Percentiles rank a stretch among this genome's conserved stretches.
phyloP scores from a whole-genome alignment of 2,113 vertebrate genomes.

The Phalacrocorax aristotelis region DNA sequence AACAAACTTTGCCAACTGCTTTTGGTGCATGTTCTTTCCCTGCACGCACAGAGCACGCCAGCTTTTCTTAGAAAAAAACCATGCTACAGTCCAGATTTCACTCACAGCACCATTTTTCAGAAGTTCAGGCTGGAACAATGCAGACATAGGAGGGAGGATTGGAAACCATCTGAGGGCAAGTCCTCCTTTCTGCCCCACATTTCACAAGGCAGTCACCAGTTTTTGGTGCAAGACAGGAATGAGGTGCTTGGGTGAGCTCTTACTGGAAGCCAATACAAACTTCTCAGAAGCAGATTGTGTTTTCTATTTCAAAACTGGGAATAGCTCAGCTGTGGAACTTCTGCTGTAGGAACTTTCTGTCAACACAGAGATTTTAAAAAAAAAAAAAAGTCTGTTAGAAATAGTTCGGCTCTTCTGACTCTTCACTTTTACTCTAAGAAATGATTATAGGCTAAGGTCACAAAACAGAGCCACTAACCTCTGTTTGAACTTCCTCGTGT shows the following conservation, averaged over 20 bases:
- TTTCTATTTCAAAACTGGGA: neutral
- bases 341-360: neutral
- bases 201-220: neutral
- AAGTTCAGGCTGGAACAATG: neutral
- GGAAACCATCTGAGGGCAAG: neutral
- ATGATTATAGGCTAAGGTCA: constrained; percentile 28
- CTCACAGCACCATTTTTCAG: neutral
- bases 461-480: constrained; percentile 50
- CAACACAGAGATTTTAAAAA: neutral
- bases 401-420: neutral
- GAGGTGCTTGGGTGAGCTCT: neutral
- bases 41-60: rapidly evolving
- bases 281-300: neutral
- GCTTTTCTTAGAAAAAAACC: neutral
- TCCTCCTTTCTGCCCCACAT: neutral
- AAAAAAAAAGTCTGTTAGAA: neutral
- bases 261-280: neutral
- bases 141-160: neutral
- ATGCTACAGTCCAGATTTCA: neutral
- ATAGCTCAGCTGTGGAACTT: neutral
- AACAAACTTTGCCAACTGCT: neutral
- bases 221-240: neutral
- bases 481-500: constrained; percentile 52
- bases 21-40: neutral
- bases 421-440: constrained; percentile 21